These are phyloP conservation scores for Myiothlypis chrysogaster DNA, from an alignment of 2,797 vertebrate species.

Conservation along the genomic window DNA sequence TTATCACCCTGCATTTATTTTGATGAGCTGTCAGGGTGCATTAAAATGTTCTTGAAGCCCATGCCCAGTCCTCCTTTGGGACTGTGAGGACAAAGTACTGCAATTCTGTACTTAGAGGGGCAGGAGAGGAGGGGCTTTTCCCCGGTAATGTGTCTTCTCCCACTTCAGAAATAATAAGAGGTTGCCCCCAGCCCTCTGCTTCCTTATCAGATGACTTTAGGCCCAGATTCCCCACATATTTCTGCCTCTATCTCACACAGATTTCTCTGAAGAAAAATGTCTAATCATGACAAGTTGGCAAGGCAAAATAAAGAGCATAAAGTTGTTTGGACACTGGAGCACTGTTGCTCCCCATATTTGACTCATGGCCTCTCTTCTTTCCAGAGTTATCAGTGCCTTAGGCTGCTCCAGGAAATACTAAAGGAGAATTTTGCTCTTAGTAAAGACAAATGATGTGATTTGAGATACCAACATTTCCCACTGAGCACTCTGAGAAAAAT, in stretches of 20 bases:
- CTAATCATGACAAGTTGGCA: conserved; percentile 11
- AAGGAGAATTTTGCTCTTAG: conserved; percentile 12
- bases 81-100: not conserved
- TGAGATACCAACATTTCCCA: conserved; percentile 15
- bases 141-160: not conserved
- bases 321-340: not conserved
- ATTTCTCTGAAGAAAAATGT: conserved; percentile 32
- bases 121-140: not conserved
- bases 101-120: not conserved
- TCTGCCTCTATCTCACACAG: conserved; percentile 34
- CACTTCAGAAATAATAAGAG: not conserved
- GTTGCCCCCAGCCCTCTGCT: not conserved
- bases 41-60: not conserved
- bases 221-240: conserved; percentile 43
- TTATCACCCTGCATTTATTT: not conserved
- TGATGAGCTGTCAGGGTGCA: not conserved
- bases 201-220: conserved; percentile 34
- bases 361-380: conserved; percentile 15
- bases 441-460: conserved; percentile 35
- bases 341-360: not conserved
- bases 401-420: conserved; percentile 37
- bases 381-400: conserved; percentile 17
- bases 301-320: not conserved
- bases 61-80: not conserved
- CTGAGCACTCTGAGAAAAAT: conserved; percentile 57